Base-by-base conservation (phyloP, 1,140 invertebrate genomes). In the Brachionus calyciflorus region DNA sequence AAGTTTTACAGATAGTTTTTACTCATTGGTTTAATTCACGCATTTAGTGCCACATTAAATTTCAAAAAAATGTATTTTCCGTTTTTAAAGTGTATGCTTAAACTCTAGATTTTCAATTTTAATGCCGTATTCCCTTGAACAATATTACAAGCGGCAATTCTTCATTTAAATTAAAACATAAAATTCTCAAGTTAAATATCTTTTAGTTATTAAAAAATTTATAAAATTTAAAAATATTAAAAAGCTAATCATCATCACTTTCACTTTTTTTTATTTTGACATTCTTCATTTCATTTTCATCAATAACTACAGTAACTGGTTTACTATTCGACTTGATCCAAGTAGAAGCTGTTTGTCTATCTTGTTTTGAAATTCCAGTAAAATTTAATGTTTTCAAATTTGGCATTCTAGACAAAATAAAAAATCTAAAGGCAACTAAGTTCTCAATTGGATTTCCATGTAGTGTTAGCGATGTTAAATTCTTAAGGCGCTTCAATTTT, bases 381-480 rank as follows among this genome's bases (percentile, higher is more conserved):
- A 73, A 73, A 73, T 73, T 73, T 10, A 73, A 14, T 4, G 28
- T 37, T 21, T 51, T 73, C 19, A 73, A 55, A 51, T 49, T 51
- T 6, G 51, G 46, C 19, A 73, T 40, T 51, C 24, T 51, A 2
- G 69, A 21, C 14, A 73, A 37, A 40, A 51, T 55, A 73, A 28
- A 73, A 17, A 51, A 49, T 30, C 26, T 49, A 73, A 51, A 73
- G 21, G 69, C 69, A n/a, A 41, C 46, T 40, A 73, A 41, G 30
- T 73, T 73, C 19, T 49, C 69, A 4, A 73, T 73, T 21, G 69
- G 69, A 49, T 73, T 73, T 14, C 69, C 69, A 55, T 73, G 69
- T 26, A 73, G 14, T 3, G 69, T 51, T 12, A 73, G 30, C 7
- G 46, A 17, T 5, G 46, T 24, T 17, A 73, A 14, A 37, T 73